Conservation (phyloP, 2,797 vertebrate species). For the Platyrinchus mystaceus region DNA sequence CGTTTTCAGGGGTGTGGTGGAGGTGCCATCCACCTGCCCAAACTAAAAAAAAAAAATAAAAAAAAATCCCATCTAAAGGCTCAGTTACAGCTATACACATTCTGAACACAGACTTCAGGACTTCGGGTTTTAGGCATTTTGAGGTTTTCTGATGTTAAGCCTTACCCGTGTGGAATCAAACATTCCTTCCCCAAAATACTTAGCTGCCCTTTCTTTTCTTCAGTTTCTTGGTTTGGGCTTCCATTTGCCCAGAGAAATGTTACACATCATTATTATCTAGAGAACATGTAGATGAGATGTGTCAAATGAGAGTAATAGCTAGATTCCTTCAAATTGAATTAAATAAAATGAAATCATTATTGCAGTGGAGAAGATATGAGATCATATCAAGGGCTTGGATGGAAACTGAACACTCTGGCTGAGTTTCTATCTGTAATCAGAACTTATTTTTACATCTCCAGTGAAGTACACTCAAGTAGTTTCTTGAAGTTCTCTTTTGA, state of each 20-base stretch:
- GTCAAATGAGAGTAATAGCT: background rate
- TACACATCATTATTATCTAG: background rate
- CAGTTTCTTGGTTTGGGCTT: background rate
- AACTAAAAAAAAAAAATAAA: background rate
- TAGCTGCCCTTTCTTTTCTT: background rate
- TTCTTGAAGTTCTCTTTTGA: background rate
- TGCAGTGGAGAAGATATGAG: background rate
- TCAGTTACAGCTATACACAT: background rate
- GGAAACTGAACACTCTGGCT: rapidly evolving
- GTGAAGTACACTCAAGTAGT: background rate
- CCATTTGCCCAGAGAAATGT: background rate
- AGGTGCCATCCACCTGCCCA: background rate
- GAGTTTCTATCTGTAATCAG: background rate
- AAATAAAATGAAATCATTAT: background rate
- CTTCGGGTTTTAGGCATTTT: background rate
- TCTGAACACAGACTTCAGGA: background rate
- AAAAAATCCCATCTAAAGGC: background rate
- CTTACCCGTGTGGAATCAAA: background rate
- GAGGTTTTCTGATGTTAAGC: background rate
- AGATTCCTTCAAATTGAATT: background rate
- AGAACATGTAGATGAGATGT: background rate
- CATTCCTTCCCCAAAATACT: background rate
- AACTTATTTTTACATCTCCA: background rate
- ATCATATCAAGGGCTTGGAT: background rate
- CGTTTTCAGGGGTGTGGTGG: background rate